Percentiles rank a stretch among this genome's conserved stretches.
Conservation (phyloP, 1,140 invertebrate species). For the Dendrolimus kikuchii region DNA sequence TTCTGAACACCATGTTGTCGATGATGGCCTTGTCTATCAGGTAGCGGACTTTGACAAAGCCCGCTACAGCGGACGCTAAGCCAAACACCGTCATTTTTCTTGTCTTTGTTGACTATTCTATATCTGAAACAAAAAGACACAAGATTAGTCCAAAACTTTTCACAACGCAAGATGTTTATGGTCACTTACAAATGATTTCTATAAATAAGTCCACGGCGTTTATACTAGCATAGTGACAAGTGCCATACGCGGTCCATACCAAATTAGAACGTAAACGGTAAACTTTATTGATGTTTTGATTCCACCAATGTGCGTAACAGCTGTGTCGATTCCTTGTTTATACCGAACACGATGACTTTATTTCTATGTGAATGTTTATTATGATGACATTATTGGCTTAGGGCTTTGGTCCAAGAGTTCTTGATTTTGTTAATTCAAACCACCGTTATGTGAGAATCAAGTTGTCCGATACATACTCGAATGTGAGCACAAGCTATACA, state of each 20-base stretch:
- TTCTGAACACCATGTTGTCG: conserved; percentile 91
- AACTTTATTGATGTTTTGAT: conserved; percentile 45
- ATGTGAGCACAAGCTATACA: conserved; percentile 8
- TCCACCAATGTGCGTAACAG: conserved; percentile 38
- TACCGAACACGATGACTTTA: conserved; percentile 20
- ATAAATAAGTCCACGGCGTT: conserved; percentile 37
- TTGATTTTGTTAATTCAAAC: conserved; percentile 21
- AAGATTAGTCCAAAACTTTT: not conserved
- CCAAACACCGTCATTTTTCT: conserved; percentile 84
- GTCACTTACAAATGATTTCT: conserved; percentile 19
- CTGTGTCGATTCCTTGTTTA: conserved; percentile 25
- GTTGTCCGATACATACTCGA: conserved; percentile 12
- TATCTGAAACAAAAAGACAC: conserved; percentile 55
- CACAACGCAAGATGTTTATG: too few relatives aligned
- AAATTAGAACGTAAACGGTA: conserved; percentile 51
- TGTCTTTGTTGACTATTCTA: conserved; percentile 20
- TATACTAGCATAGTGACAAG: conserved; percentile 33
- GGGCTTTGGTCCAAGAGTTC: conserved; percentile 7
- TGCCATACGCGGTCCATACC: conserved; percentile 44
- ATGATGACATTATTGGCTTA: conserved; percentile 1
- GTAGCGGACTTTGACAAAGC: conserved; percentile 90
- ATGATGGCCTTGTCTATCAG: conserved; percentile 89
- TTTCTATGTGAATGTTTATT: conserved; percentile 22
- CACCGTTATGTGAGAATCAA: conserved; percentile 27
- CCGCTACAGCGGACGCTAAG: conserved; percentile 86